Evolutionary conservation across 2,797 vertebrate genomes (phyloP), one percentile per base, ranked within the genome.

Genomic region (Tachyglossus aculeatus): DNA sequence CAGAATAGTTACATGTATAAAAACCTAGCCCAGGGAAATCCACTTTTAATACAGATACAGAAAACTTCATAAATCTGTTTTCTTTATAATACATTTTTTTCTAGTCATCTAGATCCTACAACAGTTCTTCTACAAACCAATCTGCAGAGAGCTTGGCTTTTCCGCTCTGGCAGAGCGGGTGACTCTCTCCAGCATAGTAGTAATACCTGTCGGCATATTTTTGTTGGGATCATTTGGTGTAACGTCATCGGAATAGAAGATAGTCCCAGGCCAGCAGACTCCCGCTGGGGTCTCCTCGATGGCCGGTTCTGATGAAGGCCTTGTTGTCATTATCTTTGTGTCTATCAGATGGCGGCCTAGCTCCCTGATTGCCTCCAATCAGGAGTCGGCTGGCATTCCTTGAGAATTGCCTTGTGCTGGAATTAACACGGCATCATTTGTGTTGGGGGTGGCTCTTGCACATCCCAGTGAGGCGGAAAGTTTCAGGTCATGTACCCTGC

Each of bases 381-480:
- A 67, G 57, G 60, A 81, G 67, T 58, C 58, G 59, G 32, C 77
- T 60, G 80, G 66, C 54, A 55, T 67, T 75, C 77, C 41, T 72
- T 79, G 66, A 40, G 63, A 18, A 1, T 9, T 56, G 81, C 65
- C 62, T 54, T 70, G 43, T 13, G 34, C 55, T 58, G 65, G 56
- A 81, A 83, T 56, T 57, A 69, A 90, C 53, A 73, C 25, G 53
- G 55, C 40, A 37, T 44, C 7, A 43, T 67, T 39, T 81, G 57
- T 22, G 1, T 41, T 78, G 73, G 53, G 16, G 77, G 39, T 54
- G 68, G 50, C 52, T 82, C 64, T 65, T 63, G 67, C 21, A 37
- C 67, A 78, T 82, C 88, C 88, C 91, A 88, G 88, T 84, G 83
- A 91, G 57, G 33, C 68, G 56, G 69, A 78, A 52, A 43, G 83